Conservation (phyloP, 2,797 vertebrate genomes). For the Argya squamiceps region DNA sequence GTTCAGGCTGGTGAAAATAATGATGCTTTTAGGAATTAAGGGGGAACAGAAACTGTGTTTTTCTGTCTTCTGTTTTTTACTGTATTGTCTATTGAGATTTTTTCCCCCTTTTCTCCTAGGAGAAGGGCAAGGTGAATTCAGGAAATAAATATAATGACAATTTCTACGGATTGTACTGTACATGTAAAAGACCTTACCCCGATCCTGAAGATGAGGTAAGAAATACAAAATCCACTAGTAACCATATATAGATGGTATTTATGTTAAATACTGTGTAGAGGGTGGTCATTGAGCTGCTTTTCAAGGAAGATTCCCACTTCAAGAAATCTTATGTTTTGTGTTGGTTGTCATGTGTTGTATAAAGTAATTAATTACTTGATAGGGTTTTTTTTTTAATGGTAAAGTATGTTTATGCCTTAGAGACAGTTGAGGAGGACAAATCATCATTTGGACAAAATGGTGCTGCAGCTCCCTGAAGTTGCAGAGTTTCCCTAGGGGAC, state of each 20-base stretch:
- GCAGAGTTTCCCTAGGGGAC: not conserved
- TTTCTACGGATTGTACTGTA: conserved; percentile 94
- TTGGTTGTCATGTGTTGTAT: not conserved
- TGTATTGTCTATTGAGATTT: not conserved
- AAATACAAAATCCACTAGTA: not conserved
- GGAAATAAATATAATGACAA: conserved; percentile 95
- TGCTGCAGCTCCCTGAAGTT: not conserved
- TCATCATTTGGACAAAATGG: not conserved
- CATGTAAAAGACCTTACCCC: conserved; percentile 92
- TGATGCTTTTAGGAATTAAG: not conserved
- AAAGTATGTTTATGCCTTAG: not conserved
- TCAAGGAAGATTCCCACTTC: not conserved
- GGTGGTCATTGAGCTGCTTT: not conserved
- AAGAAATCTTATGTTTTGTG: accelerated
- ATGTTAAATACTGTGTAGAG: not conserved
- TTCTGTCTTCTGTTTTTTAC: not conserved
- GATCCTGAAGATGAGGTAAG: conserved; percentile 95
- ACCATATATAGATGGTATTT: not conserved
- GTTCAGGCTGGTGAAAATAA: not conserved
- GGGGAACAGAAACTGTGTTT: not conserved
- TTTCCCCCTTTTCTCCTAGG: conserved; percentile 74
- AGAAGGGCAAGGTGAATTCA: conserved; percentile 86
- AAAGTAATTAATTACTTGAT: not conserved
- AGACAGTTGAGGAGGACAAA: not conserved
- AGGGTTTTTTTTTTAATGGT: not conserved